Conservation (phyloP, 2,113 vertebrate species). For the Coptodon rendalli region DNA sequence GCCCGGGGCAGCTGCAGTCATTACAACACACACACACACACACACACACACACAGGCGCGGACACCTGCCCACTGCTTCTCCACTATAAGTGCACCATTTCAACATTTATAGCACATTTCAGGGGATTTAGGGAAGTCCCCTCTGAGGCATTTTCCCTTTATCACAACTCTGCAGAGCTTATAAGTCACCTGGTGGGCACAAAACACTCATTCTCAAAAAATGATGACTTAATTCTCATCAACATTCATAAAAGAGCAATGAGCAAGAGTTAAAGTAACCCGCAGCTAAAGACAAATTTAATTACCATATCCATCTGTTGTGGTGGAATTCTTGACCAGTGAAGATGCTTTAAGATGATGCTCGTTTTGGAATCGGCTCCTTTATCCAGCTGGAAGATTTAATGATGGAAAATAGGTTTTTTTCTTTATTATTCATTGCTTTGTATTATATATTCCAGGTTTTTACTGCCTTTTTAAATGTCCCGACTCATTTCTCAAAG, state of each 20-base stretch:
- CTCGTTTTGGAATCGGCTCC: neutral
- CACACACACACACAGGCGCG: neutral
- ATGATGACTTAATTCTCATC: neutral
- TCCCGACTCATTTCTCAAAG: neutral
- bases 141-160: neutral
- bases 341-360: neutral
- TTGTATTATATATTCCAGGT: neutral
- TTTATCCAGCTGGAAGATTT: neutral
- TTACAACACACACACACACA: neutral
- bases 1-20: slow-evolving; percentile 35
- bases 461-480: neutral
- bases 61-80: neutral
- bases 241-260: neutral
- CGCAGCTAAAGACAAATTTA: neutral
- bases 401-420: neutral
- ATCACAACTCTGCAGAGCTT: neutral
- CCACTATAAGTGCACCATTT: neutral
- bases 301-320: neutral
- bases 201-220: neutral
- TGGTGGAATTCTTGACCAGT: neutral
- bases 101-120: neutral
- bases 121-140: neutral
- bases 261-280: neutral
- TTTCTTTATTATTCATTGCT: neutral
- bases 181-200: neutral